phyloP scores from a whole-genome alignment of 2,113 vertebrate genomes.

The Phylloscopus trochilus region DNA sequence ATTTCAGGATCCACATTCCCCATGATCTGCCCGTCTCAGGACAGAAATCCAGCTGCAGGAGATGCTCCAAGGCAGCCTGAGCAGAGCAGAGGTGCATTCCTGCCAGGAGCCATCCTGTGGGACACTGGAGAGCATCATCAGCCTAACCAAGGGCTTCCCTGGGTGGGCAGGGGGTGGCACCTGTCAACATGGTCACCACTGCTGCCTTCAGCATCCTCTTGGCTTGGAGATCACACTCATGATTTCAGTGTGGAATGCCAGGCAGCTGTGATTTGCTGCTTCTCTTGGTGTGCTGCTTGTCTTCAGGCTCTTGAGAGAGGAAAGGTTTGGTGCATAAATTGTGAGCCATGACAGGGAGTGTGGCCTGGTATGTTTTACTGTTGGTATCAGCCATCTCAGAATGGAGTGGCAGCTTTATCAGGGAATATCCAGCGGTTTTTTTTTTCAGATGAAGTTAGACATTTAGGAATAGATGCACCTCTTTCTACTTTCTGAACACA shows the following conservation, averaged over 20 bases:
- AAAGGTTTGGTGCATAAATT: slow-evolving; percentile 25
- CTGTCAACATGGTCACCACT: fast-evolving
- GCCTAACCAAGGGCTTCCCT: neutral
- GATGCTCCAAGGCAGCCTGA: neutral
- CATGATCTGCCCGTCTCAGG: neutral
- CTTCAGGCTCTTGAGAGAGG: neutral
- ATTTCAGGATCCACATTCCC: neutral
- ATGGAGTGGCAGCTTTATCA: slow-evolving; percentile 37
- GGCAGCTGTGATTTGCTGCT: neutral
- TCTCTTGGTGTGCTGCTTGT: neutral
- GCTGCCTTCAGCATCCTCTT: neutral
- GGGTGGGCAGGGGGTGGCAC: neutral
- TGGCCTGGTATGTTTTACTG: neutral
- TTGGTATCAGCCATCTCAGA: neutral
- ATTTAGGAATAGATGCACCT: slow-evolving; percentile 51
- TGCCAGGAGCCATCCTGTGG: neutral
- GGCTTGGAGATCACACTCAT: neutral
- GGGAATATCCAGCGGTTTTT: neutral
- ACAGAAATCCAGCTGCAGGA: neutral
- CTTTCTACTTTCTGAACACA: slow-evolving; percentile 52
- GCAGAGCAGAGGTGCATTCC: neutral
- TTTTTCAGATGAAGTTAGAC: slow-evolving; percentile 46
- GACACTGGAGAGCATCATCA: neutral
- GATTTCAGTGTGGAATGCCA: fast-evolving
- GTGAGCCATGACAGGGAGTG: neutral